These are phyloP conservation scores for Drepana falcataria DNA, from an alignment of 2,888 invertebrate genomes.

Conservation along the genomic window DNA sequence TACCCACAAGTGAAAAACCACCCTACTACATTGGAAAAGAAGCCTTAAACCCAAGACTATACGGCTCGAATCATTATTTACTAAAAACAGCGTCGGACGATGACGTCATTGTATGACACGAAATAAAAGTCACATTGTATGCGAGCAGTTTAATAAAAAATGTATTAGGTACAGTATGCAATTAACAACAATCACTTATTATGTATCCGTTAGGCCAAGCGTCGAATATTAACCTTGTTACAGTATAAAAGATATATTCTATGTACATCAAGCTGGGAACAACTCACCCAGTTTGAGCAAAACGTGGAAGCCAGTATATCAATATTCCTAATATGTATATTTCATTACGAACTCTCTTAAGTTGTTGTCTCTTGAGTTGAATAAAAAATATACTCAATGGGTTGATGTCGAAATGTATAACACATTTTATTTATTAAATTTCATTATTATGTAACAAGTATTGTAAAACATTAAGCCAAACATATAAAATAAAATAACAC, in stretches of 20 bases:
- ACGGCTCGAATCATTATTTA: slow-evolving; percentile 46
- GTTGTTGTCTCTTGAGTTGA: not conserved
- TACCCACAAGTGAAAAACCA: slow-evolving; percentile 42
- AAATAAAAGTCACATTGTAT: slow-evolving; percentile 30
- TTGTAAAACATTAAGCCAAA: no score
- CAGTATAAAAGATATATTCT: slow-evolving; percentile 45
- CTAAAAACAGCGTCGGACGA: slow-evolving; percentile 45
- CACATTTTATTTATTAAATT: no score
- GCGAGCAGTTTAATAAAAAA: slow-evolving; percentile 49
- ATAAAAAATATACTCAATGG: not conserved
- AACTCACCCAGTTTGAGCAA: slow-evolving; percentile 39
- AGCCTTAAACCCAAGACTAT: slow-evolving; percentile 38
- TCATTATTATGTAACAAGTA: no score
- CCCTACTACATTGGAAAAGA: slow-evolving; percentile 53
- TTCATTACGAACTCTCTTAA: not conserved
- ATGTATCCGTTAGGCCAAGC: slow-evolving; percentile 42
- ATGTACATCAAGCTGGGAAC: slow-evolving; percentile 39
- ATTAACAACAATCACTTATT: slow-evolving; percentile 52
- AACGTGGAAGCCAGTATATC: slow-evolving; percentile 48
- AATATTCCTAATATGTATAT: slow-evolving; percentile 3
- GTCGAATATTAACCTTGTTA: slow-evolving; percentile 17
- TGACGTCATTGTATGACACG: slow-evolving; percentile 33
- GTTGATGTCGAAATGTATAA: not conserved
- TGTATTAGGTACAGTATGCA: slow-evolving; percentile 46
- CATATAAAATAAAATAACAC: slow-evolving; percentile 17